Evolutionary conservation across 1,140 invertebrate species (phyloP).

Genomic region (Melipona quadrifasciata): DNA sequence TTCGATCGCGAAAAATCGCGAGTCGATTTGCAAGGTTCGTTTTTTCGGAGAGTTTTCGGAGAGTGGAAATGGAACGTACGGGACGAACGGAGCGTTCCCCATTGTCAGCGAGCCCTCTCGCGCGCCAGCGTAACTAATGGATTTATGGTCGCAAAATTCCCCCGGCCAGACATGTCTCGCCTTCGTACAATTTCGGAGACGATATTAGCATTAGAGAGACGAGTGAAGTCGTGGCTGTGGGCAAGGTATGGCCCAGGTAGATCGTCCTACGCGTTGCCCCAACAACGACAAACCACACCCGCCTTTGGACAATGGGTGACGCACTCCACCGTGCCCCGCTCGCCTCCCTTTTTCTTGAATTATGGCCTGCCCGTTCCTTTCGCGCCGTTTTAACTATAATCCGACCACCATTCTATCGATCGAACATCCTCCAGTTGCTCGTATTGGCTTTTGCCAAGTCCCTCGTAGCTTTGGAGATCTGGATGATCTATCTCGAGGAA

Average conservation of each 20-base stretch:
- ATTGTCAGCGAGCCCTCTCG: background rate
- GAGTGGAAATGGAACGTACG: background rate
- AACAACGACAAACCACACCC: slow-evolving; percentile 70
- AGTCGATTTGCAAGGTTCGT: background rate
- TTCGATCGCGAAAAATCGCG: background rate
- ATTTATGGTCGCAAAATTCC: slow-evolving; percentile 65
- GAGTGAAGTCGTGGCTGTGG: slow-evolving; percentile 35
- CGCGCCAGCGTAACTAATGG: slow-evolving; percentile 42
- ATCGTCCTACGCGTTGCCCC: slow-evolving; percentile 69
- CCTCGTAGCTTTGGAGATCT: slow-evolving; percentile 16
- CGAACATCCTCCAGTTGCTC: slow-evolving; percentile 27
- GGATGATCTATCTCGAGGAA: slow-evolving; percentile 33
- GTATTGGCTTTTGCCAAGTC: slow-evolving; percentile 26
- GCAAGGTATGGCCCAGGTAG: slow-evolving; percentile 63
- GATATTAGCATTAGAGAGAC: slow-evolving; percentile 70
- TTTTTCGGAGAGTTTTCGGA: background rate
- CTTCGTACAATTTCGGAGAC: slow-evolving; percentile 68
- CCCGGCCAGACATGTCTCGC: slow-evolving; percentile 60
- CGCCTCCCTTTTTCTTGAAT: slow-evolving; percentile 65
- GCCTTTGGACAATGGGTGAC: slow-evolving; percentile 70
- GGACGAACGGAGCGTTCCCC: slow-evolving; percentile 17
- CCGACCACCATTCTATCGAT: slow-evolving; percentile 42
- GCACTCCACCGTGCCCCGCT: slow-evolving; percentile 51
- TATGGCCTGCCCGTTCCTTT: slow-evolving; percentile 59
- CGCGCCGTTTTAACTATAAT: slow-evolving; percentile 52